Conservation (phyloP, 1,140 invertebrate species). For the Papilio glaucus region DNA sequence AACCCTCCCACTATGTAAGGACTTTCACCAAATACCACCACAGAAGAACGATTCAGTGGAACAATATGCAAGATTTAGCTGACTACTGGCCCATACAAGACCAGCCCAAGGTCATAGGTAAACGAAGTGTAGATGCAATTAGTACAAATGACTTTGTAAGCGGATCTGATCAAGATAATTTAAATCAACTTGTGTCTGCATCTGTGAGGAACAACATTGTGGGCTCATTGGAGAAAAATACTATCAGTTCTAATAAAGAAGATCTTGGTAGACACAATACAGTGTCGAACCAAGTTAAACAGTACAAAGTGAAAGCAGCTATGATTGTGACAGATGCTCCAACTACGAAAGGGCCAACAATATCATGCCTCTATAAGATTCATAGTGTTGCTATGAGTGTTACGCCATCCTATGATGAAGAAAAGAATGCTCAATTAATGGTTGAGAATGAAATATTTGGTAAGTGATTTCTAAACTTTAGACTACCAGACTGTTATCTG, state of each 20-base stretch:
- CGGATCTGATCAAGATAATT: constrained; percentile 44
- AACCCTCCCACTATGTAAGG: constrained; percentile 70
- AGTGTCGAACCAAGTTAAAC: constrained; percentile 54
- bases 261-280: constrained; percentile 47
- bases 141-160: constrained; percentile 57
- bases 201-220: constrained; percentile 50
- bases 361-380: constrained; percentile 70
- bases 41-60: constrained; percentile 73
- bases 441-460: constrained; percentile 73
- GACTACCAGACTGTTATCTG: constrained; percentile 9
- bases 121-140: constrained; percentile 58
- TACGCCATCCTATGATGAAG: constrained; percentile 68
- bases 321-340: constrained; percentile 50
- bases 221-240: constrained; percentile 49
- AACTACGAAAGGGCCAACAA: constrained; percentile 54
- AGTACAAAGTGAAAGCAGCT: constrained; percentile 59
- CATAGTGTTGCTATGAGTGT: constrained; percentile 67
- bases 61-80: constrained; percentile 55
- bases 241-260: constrained; percentile 45
- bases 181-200: constrained; percentile 57
- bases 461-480: constrained; percentile 44
- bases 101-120: constrained; percentile 56
- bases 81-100: constrained; percentile 68
- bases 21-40: constrained; percentile 80
- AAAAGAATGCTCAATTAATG: constrained; percentile 61